Evolutionary conservation across 2,888 invertebrate genomes (phyloP), one percentile per base, ranked within the genome.

Genomic region (Atethmia centrago): DNA sequence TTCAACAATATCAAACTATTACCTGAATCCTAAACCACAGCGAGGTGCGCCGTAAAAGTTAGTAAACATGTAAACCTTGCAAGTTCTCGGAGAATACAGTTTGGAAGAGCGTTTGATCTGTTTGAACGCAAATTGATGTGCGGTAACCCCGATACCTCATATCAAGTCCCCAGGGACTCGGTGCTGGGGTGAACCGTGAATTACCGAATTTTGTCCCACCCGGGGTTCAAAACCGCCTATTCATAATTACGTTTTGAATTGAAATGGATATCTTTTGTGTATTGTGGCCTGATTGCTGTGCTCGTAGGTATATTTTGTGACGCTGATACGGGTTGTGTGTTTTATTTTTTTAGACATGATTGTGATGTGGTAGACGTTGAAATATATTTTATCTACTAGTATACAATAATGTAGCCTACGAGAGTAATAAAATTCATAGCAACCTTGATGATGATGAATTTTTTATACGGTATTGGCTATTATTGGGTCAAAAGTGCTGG

Each of bases 61-160:
- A 25, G 59, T 74, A n/a, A 47, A 73, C 58, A 64, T 40, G 28
- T 31, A 28, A 83, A 42, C 65, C 58, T 47, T 21, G 10, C 12
- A 25, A 47, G 49, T 45, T 77, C 49, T 47, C 63, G 16, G n/a
- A 16, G 55, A 56, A 62, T 19, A 81, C 49, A 53, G 53, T 65
- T 72, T 40, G 16, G 51, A 16, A 47, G 62, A 62, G 28, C 61
- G 65, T 66, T 79, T 83, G 80, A 73, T 83, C 58, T 55, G 65
- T 79, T 68, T 56, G 49, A 65, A n/a, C n/a, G 36, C 36, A 79
- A 66, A 83, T 80, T 69, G 74, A 69, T 62, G 66, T 69, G 68
- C 56, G 64, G 72, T 68, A 36, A 31, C 28, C 16, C 36, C 16
- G 7, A 19, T 40, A 28, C 42, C 55, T 55, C 36, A 49, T 45